Evolutionary conservation across 2,888 invertebrate genomes (phyloP).

Genomic region (Odontothrips loti): DNA sequence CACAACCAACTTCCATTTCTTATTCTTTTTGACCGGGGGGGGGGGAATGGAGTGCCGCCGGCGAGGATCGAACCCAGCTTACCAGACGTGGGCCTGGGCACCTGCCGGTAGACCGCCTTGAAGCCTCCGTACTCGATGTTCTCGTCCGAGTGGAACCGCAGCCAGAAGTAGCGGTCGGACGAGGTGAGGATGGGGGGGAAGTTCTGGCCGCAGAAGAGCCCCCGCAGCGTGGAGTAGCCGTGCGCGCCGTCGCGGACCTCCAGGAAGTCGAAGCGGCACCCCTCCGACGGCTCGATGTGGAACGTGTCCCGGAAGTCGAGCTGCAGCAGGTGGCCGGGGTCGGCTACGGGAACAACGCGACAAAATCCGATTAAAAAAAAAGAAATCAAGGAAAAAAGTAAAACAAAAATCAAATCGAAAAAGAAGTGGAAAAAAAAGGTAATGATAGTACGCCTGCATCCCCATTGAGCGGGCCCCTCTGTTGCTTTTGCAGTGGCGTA

Average conservation of each 20-base stretch:
- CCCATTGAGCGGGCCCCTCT: too few species aligned
- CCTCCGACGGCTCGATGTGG: slow-evolving; percentile 61
- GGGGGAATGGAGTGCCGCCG: too few species aligned
- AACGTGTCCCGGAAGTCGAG: slow-evolving; percentile 78
- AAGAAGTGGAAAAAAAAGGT: neutral
- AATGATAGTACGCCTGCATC: too few species aligned
- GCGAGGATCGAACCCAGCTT: too few species aligned
- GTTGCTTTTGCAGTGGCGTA: too few species aligned
- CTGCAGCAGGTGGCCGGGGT: slow-evolving; percentile 61
- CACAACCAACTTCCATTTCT: too few species aligned
- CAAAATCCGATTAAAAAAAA: slow-evolving; percentile 7
- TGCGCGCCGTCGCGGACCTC: slow-evolving; percentile 79
- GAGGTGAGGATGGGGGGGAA: slow-evolving; percentile 55
- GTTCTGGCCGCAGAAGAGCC: slow-evolving; percentile 63
- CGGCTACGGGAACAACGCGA: slow-evolving; percentile 52
- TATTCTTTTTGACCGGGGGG: too few species aligned
- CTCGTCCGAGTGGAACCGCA: slow-evolving; percentile 74
- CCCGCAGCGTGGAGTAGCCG: slow-evolving; percentile 64
- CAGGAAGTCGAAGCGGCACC: slow-evolving; percentile 74
- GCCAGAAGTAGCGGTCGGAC: slow-evolving; percentile 69
- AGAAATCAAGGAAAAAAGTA: neutral
- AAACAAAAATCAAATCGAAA: neutral
- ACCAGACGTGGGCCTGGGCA: slow-evolving; percentile 51
- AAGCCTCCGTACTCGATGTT: slow-evolving; percentile 76
- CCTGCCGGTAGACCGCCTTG: slow-evolving; percentile 66